A percentile compares a stretch with the other conserved stretches of the same genome.
These are phyloP conservation scores for Emydocephalus ijimae DNA, from an alignment of 2,113 vertebrate species.

Conservation along the genomic window DNA sequence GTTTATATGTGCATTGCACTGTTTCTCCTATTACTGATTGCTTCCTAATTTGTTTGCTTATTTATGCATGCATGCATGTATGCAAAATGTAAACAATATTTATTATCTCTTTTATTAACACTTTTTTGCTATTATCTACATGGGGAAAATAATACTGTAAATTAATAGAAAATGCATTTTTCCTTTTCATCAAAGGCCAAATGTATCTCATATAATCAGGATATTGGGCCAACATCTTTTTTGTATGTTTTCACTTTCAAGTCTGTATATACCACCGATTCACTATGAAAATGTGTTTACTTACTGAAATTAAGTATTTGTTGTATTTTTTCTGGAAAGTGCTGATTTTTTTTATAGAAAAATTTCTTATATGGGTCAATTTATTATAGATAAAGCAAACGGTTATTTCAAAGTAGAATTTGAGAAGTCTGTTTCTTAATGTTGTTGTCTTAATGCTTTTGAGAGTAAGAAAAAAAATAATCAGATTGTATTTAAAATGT, in stretches of 20 bases:
- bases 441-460: neutral
- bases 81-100: neutral
- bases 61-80: neutral
- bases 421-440: neutral
- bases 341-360: neutral
- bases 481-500: slow-evolving; percentile 38
- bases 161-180: neutral
- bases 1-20: no score
- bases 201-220: neutral
- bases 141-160: neutral
- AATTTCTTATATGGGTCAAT: neutral
- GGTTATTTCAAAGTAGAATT: neutral
- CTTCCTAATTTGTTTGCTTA: neutral
- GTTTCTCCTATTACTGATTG: no score
- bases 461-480: neutral
- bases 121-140: neutral
- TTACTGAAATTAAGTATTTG: neutral
- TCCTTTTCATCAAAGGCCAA: neutral
- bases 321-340: neutral
- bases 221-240: neutral
- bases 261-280: neutral
- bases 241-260: neutral
- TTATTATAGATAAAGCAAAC: neutral
- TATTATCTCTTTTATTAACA: neutral
- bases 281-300: neutral